A percentile compares a stretch with the other conserved stretches of the same genome.
phyloP scores from a whole-genome alignment of 2,113 vertebrate species.

The Tyto alba region DNA sequence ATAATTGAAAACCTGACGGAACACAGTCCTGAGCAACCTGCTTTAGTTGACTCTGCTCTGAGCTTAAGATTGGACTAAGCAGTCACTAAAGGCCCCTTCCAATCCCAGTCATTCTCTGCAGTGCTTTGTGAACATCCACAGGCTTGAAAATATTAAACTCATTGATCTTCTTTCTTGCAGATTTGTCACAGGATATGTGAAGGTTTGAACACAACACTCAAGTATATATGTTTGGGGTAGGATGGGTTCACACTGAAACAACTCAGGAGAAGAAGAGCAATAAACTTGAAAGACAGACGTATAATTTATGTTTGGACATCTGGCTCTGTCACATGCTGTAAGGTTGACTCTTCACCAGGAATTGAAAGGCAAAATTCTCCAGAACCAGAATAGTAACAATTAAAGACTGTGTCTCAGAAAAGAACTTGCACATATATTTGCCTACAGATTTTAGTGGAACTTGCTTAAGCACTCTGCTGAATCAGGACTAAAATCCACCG shows the following conservation, averaged over 20 bases:
- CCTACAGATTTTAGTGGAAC: not conserved
- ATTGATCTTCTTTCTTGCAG: not conserved
- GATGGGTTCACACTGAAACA: not conserved
- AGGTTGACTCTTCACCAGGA: not conserved
- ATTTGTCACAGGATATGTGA: not conserved
- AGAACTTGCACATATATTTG: not conserved
- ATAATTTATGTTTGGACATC: not conserved
- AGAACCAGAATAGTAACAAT: not conserved
- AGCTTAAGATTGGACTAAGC: not conserved
- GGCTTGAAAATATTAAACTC: not conserved
- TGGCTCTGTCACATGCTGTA: not conserved
- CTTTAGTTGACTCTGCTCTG: not conserved
- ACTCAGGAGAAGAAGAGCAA: not conserved
- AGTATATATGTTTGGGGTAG: not conserved
- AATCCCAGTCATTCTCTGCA: not conserved
- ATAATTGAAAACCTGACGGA: not conserved
- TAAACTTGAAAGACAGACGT: not conserved
- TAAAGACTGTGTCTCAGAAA: not conserved
- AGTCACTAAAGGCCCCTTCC: not conserved
- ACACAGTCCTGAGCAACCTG: not conserved
- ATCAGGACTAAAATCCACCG: not conserved
- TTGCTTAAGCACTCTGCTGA: not conserved
- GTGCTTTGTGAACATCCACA: not conserved
- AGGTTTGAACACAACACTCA: not conserved
- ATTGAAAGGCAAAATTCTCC: not conserved